Evolutionary conservation across 2,797 vertebrate genomes (phyloP), one percentile per base, ranked within the genome.

Genomic region (Eulemur mongoz): DNA sequence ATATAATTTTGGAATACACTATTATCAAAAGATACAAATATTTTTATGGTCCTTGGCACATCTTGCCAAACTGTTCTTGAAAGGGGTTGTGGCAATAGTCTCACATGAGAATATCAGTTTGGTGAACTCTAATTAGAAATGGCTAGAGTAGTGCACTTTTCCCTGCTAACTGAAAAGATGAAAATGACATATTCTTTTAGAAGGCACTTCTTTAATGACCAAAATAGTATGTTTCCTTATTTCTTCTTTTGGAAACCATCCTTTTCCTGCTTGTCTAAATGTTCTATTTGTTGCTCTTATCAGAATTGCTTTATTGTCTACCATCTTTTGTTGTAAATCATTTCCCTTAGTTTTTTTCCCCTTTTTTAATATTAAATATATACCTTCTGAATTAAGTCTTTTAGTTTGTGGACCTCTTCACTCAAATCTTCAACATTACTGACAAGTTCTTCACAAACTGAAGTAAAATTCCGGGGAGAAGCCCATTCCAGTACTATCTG

Each of bases 401-500:
- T 99, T 65, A 99, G 98, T 96, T 98, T 99, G 97, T 76, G 87
- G 96, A 99, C 98, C 98, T 99, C 99, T 97, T 99, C 99, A 98
- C 98, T 98, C 97, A 99, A 97, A 97, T 99, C 99, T 97, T 98
- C 98, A 57, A 98, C 98, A 83, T 97, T 99, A 95, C 97, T 79
- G 88, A 99, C 95, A 82, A 99, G 97, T 81, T 99, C 99, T 90
- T 98, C 98, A 98, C 99, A 99, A 95, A 99, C 93, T 52, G 98
- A 97, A 97, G 98, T 97, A 43, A 98, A 99, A 89, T 99, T 99
- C 94, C 97, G 98, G n/a, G 99, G 98, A 0, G 99, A 98, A 98
- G 99, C 99, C 98, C 99, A 99, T 25, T 99, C 98, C 89, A 99
- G 98, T 43, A 99, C 99, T 83, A 99, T 98, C 99, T 99, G 97